These are phyloP conservation scores for Apodemia zela DNA, from an alignment of 2,888 invertebrate genomes.

Conservation along the genomic window DNA sequence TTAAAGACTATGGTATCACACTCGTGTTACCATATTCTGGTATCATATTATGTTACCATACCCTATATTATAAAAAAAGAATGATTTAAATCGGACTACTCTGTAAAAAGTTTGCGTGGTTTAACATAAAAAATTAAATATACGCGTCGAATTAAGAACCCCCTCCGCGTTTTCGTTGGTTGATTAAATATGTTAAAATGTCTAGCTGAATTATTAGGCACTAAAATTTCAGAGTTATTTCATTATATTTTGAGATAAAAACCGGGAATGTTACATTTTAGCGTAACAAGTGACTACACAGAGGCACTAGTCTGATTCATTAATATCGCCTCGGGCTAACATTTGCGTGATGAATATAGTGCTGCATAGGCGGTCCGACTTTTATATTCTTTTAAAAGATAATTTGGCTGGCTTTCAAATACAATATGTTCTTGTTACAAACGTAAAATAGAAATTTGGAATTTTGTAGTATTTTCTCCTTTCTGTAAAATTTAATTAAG, in stretches of 20 bases:
- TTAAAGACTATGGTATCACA: too few species aligned
- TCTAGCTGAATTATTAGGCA: background rate
- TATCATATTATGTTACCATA: too few species aligned
- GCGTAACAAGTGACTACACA: slow-evolving; percentile 7
- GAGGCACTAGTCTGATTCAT: slow-evolving; percentile 4
- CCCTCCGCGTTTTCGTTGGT: too few species aligned
- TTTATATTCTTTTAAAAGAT: slow-evolving; percentile 11
- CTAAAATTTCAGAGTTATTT: background rate
- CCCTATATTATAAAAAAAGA: too few species aligned
- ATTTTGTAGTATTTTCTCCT: too few species aligned
- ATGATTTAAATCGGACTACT: too few species aligned
- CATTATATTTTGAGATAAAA: background rate
- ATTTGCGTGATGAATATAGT: background rate
- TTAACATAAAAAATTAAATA: too few species aligned
- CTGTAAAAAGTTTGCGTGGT: too few species aligned
- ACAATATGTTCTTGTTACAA: background rate
- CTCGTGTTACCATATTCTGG: too few species aligned
- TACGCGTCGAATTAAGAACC: too few species aligned
- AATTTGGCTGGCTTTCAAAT: slow-evolving; percentile 2
- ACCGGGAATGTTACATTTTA: background rate
- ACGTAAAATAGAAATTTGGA: background rate
- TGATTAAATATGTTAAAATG: too few species aligned
- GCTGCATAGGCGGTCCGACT: slow-evolving; percentile 1
- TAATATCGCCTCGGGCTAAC: slow-evolving; percentile 8
- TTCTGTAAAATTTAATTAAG: too few species aligned